Percentiles rank a stretch among this genome's conserved stretches.
These are phyloP conservation scores for Myotis brandtii DNA, from an alignment of 2,113 vertebrate genomes.

Conservation along the genomic window DNA sequence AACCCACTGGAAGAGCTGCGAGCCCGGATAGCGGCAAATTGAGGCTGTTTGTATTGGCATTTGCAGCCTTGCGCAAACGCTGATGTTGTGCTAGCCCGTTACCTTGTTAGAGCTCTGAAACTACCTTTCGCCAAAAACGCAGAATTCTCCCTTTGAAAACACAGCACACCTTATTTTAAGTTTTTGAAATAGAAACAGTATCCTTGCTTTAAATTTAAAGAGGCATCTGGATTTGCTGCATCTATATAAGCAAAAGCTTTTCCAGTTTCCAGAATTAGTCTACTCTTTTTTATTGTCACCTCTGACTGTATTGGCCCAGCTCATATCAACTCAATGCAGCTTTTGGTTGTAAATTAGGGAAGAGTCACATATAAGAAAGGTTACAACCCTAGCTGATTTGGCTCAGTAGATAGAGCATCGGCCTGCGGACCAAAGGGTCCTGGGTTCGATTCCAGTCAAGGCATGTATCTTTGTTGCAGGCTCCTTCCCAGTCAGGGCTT, in stretches of 20 bases:
- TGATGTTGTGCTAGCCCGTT: background rate
- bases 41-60: background rate
- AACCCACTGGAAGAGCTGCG: background rate
- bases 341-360: background rate
- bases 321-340: background rate
- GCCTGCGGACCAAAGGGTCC: too few relatives aligned
- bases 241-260: background rate
- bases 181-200: background rate
- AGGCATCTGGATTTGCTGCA: background rate
- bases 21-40: background rate
- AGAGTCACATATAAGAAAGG: background rate
- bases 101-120: background rate
- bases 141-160: background rate
- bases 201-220: background rate
- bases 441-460: too few relatives aligned
- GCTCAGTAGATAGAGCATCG: too few relatives aligned
- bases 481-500: too few relatives aligned
- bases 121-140: background rate
- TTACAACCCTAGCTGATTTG: background rate
- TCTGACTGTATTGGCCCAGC: background rate
- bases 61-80: background rate
- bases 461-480: too few relatives aligned
- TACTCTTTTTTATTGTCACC: background rate
- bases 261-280: background rate
- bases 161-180: background rate